Base-by-base conservation (phyloP, 1,140 invertebrate species). In the Procambarus clarkii region DNA sequence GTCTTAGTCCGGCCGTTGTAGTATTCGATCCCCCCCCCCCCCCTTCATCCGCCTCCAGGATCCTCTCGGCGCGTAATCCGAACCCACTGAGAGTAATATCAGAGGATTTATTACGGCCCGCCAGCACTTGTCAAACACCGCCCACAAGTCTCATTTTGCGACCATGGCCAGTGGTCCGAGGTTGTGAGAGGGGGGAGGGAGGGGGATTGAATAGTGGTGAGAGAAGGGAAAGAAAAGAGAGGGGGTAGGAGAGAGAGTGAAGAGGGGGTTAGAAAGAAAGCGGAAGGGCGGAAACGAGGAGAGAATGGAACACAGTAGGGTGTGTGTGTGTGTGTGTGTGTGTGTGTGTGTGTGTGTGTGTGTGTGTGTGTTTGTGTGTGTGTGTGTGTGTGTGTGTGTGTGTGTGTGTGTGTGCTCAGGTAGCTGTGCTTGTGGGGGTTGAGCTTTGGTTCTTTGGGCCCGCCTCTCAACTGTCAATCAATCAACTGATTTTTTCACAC, bases 31-130 rank as follows among this genome's bases (percentile, higher is more conserved):
- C 24, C n/a, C n/a, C n/a, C n/a, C n/a, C n/a, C n/a, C n/a, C n/a
- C n/a, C 81, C 81, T 84, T 69, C 81, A 45, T 69, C 34, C 81
- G 34, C 58, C 60, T 46, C 24, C 18, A 1, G 21, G n/a, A 71
- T 45, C 81, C 81, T 74, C 69, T 34, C 18, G 69, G 2, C n/a
- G 48, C 44, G 79, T 81, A 81, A 81, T 81, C 79, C 48, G 54
- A 81, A 81, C 21, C 79, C 79, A 81, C 79, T 81, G 44, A 81
- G 79, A 81, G 79, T 81, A 81, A 81, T 81, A 81, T 81, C 79
- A 54, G 79, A 54, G 79, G 79, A 81, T 81, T 81, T 81, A 81
- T 54, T 54, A 81, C 79, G 54, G 79, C 24, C 48, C 79, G 79
- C 79, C 54, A 58, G 48, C 79, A 81, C 79, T 81, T 81, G 79